phyloP scores from a whole-genome alignment of 1,140 invertebrate genomes.

The Periplaneta americana region DNA sequence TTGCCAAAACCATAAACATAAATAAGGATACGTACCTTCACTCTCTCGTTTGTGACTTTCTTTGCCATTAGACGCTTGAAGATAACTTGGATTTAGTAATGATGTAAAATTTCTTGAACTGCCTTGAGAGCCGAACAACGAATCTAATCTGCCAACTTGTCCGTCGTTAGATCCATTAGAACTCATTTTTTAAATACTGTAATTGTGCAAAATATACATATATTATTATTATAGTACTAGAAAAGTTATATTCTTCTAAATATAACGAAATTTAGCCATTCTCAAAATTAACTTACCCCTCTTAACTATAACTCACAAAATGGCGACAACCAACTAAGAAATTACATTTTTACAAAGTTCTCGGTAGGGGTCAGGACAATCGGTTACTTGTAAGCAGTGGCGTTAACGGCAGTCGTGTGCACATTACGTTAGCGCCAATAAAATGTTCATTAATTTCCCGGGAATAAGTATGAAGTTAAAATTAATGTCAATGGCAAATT shows the following conservation, averaged over 20 bases:
- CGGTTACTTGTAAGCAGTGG: no score
- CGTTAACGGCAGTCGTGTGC: no score
- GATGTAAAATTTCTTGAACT: constrained; percentile 44
- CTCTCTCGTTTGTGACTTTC: constrained; percentile 35
- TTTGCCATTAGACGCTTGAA: constrained; percentile 34
- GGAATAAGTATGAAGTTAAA: no score
- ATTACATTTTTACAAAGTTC: neutral
- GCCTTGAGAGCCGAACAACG: neutral
- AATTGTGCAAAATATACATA: neutral
- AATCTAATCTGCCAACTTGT: neutral
- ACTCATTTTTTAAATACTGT: neutral
- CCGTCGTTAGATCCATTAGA: neutral
- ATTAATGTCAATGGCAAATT: no score
- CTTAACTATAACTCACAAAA: neutral
- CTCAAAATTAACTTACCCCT: neutral
- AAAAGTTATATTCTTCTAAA: no score
- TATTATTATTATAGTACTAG: no score
- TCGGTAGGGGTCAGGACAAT: neutral
- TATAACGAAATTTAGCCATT: no score
- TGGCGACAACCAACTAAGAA: neutral
- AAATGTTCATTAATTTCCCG: no score
- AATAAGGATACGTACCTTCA: constrained; percentile 30
- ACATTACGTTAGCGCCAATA: no score
- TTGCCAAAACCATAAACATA: no score
- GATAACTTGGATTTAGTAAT: constrained; percentile 46